Evolutionary conservation across 2,113 vertebrate species (phyloP), one percentile per base, ranked within the genome.

Genomic region (Ascaphus truei): DNA sequence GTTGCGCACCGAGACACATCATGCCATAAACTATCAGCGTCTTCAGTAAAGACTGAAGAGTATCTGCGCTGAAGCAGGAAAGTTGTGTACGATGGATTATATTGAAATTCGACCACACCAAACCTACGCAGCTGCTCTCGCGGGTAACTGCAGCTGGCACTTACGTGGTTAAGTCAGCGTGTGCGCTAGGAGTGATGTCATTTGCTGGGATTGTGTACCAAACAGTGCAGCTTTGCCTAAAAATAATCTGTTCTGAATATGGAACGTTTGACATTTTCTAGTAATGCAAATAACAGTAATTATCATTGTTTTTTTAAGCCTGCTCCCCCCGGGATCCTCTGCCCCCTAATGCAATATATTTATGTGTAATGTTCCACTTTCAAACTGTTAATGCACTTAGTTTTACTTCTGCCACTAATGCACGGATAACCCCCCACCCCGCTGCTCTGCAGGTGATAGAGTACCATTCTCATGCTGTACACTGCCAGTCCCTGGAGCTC

Each of bases 241-340:
- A 64, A 64, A 64, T 64, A 64, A 52, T 64, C 62, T 23, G 15
- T 31, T n/a, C n/a, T n/a, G n/a, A n/a, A n/a, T n/a, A n/a, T n/a
- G n/a, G n/a, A n/a, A n/a, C n/a, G n/a, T n/a, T n/a, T n/a, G n/a
- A n/a, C n/a, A n/a, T n/a, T n/a, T n/a, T 39, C 36, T 30, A 56
- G 63, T 66, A 66, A 64, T 55, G 12, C 36, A 66, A 66, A 55
- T 66, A 56, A 66, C 51, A 29, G 62, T 43, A 52, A 66, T 66
- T 66, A 51, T 23, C 34, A 66, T 66, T n/a, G n/a, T n/a, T n/a
- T n/a, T 53, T 52, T 41, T 43, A 26, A 55, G 41, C n/a, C 27
- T 31, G 36, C 36, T 53, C 25, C 11, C 33, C n/a, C 16, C 23
- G 13, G 26, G 10, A 52, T 64, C 1, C 16, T 7, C 13, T 7